Evolutionary conservation across 1,140 invertebrate genomes (phyloP).

Genomic region (Diploscapter pachys): DNA sequence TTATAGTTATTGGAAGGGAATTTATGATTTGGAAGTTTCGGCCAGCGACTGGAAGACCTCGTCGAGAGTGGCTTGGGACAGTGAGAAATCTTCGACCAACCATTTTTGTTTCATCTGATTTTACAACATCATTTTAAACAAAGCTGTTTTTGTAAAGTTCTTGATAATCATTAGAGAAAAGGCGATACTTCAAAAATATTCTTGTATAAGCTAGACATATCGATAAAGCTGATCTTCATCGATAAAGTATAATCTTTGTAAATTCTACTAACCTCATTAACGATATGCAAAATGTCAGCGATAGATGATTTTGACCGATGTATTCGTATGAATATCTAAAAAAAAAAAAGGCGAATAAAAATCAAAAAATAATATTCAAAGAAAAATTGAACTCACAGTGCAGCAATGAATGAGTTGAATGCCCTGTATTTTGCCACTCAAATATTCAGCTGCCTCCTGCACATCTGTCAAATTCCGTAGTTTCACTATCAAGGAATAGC

Average conservation of each 20-base stretch:
- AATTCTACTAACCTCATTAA: conserved; percentile 21
- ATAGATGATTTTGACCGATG: conserved; percentile 23
- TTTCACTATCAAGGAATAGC: conserved; percentile 50
- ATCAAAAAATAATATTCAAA: too few relatives aligned
- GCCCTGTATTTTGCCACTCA: conserved; percentile 30
- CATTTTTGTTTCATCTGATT: not conserved
- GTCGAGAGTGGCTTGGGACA: conserved; percentile 46
- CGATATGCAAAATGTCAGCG: conserved; percentile 30
- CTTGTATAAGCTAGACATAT: conserved; percentile 6
- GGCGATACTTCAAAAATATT: conserved; percentile 2
- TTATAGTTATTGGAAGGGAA: too few relatives aligned
- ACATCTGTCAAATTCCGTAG: conserved; percentile 21
- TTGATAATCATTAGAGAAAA: too few relatives aligned
- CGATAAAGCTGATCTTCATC: too few relatives aligned
- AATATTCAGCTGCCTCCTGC: conserved; percentile 6
- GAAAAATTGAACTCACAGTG: conserved; percentile 17
- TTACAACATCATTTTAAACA: conserved; percentile 7
- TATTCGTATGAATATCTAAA: conserved; percentile 31
- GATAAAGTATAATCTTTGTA: too few relatives aligned
- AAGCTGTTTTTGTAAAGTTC: not conserved
- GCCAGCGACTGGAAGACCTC: conserved; percentile 47
- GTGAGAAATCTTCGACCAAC: conserved; percentile 38
- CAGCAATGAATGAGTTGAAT: conserved; percentile 41
- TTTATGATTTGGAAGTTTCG: not conserved
- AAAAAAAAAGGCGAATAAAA: too few relatives aligned